phyloP scores from a whole-genome alignment of 2,113 vertebrate genomes.

The Paramisgurnus dabryanus region DNA sequence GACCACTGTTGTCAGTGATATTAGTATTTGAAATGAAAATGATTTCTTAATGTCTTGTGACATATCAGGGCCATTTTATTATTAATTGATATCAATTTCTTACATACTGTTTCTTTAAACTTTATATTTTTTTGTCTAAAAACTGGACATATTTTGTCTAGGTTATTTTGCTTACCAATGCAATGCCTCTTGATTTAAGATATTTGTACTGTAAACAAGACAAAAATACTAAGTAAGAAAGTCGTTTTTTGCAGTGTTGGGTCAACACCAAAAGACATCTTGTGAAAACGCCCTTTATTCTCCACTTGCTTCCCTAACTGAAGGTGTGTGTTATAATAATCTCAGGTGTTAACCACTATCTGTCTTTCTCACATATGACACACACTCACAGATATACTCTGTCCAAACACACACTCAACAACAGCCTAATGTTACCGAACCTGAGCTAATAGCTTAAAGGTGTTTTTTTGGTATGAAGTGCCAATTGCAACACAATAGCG shows the following conservation, averaged over 20 bases:
- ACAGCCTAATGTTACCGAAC: neutral
- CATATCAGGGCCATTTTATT: too few relatives aligned
- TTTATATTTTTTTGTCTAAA: too few relatives aligned
- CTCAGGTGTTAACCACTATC: slow-evolving; percentile 13
- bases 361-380: neutral
- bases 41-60: too few relatives aligned
- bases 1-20: too few relatives aligned
- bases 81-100: too few relatives aligned
- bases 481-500: neutral
- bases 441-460: neutral
- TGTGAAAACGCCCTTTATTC: neutral
- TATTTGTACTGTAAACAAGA: too few relatives aligned
- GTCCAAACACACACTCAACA: slow-evolving; percentile 10
- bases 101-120: too few relatives aligned
- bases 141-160: too few relatives aligned
- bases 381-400: neutral
- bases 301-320: neutral
- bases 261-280: neutral
- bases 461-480: neutral
- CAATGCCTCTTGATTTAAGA: too few relatives aligned
- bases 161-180: too few relatives aligned
- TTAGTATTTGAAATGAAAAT: too few relatives aligned
- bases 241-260: neutral
- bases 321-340: slow-evolving; percentile 17
- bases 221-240: too few relatives aligned